Evolutionary conservation across 2,113 vertebrate species (phyloP).

Genomic region (Campylorhamphus procurvoides): DNA sequence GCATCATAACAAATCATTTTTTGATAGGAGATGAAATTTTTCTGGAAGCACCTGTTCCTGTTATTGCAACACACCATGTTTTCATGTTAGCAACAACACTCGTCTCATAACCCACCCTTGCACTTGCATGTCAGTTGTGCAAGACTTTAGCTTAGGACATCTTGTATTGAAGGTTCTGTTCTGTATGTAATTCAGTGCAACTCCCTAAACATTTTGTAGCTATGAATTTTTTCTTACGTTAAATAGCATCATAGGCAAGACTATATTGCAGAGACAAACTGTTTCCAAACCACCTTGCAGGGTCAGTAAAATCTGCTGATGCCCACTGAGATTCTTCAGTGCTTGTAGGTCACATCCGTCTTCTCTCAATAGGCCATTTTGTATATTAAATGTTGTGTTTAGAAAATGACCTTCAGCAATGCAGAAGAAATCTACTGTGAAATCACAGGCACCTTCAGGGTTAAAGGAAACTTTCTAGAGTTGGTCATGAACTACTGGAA

Average conservation of each 20-base stretch:
- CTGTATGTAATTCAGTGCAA: not conserved
- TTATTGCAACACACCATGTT: conserved; percentile 8
- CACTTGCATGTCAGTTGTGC: not conserved
- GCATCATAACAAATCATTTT: conserved; percentile 29
- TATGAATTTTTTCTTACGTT: not conserved
- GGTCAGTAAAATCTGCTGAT: not conserved
- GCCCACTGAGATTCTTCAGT: not conserved
- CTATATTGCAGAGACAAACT: not conserved
- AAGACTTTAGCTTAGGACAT: not conserved
- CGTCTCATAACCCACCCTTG: not conserved
- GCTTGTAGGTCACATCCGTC: rapidly evolving
- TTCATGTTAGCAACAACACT: not conserved
- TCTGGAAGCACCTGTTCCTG: conserved; percentile 40
- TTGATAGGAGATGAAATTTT: not conserved
- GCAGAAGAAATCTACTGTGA: not conserved
- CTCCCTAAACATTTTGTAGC: not conserved
- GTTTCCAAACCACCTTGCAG: not conserved
- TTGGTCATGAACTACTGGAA: not conserved
- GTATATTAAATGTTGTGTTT: not conserved
- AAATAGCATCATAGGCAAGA: not conserved
- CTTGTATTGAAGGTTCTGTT: not conserved
- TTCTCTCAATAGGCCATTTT: not conserved
- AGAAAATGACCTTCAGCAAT: not conserved
- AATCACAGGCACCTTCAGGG: not conserved
- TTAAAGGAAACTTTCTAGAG: not conserved